phyloP scores from a whole-genome alignment of 2,113 vertebrate species.

The Lycaon pictus region DNA sequence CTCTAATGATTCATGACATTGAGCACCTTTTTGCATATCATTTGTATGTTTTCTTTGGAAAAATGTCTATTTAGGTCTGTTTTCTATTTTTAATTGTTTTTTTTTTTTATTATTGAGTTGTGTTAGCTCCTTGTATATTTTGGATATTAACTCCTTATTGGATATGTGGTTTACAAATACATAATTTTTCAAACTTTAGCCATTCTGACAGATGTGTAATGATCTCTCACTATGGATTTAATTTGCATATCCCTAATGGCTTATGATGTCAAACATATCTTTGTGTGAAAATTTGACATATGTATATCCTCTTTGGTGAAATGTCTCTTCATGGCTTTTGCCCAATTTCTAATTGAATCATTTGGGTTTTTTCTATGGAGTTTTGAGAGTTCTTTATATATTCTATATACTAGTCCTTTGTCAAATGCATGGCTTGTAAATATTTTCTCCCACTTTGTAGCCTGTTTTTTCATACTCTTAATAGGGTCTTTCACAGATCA shows the following conservation, averaged over 20 bases:
- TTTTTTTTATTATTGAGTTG: background rate
- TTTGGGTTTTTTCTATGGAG: background rate
- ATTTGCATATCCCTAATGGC: constrained; percentile 39
- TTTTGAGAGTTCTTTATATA: constrained; percentile 22
- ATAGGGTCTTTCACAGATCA: background rate
- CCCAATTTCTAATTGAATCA: background rate
- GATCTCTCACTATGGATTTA: constrained; percentile 29
- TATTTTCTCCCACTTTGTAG: constrained; percentile 30
- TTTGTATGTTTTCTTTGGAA: background rate
- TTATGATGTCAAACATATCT: background rate
- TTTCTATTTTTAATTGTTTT: background rate
- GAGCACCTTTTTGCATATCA: background rate
- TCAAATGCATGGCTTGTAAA: background rate
- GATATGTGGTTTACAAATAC: background rate
- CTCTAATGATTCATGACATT: background rate
- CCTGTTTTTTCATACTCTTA: constrained; percentile 30
- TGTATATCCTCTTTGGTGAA: background rate
- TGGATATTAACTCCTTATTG: background rate
- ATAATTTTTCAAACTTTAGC: background rate
- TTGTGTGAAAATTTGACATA: background rate
- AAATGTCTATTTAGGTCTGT: background rate
- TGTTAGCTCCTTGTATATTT: background rate
- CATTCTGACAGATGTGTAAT: constrained; percentile 26
- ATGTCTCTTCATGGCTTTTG: background rate
- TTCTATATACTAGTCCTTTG: background rate